Evolutionary conservation across 2,113 vertebrate genomes (phyloP), one percentile per base, ranked within the genome.

Genomic region (Pomatorhinus ruficollis): DNA sequence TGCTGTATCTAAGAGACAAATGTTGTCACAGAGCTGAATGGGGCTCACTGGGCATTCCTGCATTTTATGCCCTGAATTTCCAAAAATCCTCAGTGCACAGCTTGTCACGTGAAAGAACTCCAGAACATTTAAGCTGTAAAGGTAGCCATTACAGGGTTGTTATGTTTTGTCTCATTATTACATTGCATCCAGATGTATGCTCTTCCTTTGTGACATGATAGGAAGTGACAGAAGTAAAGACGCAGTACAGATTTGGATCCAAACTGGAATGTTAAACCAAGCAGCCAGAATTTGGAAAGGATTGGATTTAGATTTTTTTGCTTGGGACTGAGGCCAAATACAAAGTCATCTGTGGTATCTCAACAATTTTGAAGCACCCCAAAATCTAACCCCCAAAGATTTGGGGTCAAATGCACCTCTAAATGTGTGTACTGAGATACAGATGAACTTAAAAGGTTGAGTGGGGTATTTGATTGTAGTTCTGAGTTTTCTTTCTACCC

Each of bases 1-100:
- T 94, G 75, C 92, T 94, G 97, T 97, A 97, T 94, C 94, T 97
- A 97, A 96, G 95, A 96, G 97, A 97, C 90, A 96, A 95, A 93
- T 28, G 39, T 84, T 93, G 84, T 79, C 69, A 44, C 52, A 28
- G 65, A 92, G 79, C 78, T 63, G 35, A 59, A 85, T 47, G 61
- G 47, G 65, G 30, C 50, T 97, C 19, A 27, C 64, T 91, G 87
- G 65, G 52, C 52, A 93, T 79, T 96, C 53, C 74, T 82, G 61
- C 16, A 19, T 92, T 91, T 96, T 94, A 61, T 68, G 15, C 17
- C 54, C 52, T 15, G 47, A 63, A 84, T 93, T 94, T 96, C 75
- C 61, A 71, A 87, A 93, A 94, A 64, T 57, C 39, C 49, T 91
- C 30, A 39, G 33, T 30, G 49, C 42, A 60, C 40, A 53, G 20